These are phyloP conservation scores for Platysternon megacephalum DNA, from an alignment of 2,113 vertebrate species.

Conservation along the genomic window DNA sequence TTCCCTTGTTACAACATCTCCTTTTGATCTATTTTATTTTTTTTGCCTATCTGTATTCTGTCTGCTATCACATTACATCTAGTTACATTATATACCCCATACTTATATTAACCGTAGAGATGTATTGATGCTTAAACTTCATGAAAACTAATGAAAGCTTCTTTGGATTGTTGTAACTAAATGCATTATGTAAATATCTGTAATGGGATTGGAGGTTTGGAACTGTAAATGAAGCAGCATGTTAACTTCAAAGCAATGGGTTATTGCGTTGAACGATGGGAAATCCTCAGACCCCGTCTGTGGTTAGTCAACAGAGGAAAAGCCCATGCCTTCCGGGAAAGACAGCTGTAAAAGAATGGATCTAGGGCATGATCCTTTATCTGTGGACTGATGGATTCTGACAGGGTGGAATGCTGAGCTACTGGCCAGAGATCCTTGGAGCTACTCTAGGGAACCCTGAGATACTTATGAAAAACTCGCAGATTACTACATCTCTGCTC, in stretches of 20 bases:
- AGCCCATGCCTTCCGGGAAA: neutral
- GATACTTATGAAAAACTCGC: neutral
- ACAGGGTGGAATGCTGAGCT: neutral
- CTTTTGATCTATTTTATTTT: too few relatives aligned
- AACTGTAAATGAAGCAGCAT: neutral
- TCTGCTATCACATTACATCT: neutral
- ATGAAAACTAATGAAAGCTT: neutral
- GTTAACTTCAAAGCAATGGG: too few relatives aligned
- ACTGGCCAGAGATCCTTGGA: neutral
- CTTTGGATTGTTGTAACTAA: neutral
- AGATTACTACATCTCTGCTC: too few relatives aligned
- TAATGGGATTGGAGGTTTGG: neutral
- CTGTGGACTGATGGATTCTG: neutral
- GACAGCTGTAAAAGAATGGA: neutral
- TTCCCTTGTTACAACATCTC: neutral
- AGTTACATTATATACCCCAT: neutral
- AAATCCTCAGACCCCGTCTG: neutral
- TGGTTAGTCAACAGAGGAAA: neutral
- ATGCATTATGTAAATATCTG: neutral
- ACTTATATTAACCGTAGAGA: neutral
- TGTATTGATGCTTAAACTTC: neutral
- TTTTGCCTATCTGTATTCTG: too few relatives aligned
- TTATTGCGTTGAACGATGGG: neutral
- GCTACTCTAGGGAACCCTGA: neutral
- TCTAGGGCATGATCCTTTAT: too few relatives aligned